phyloP scores from a whole-genome alignment of 1,140 invertebrate genomes.

The Lineus longissimus region DNA sequence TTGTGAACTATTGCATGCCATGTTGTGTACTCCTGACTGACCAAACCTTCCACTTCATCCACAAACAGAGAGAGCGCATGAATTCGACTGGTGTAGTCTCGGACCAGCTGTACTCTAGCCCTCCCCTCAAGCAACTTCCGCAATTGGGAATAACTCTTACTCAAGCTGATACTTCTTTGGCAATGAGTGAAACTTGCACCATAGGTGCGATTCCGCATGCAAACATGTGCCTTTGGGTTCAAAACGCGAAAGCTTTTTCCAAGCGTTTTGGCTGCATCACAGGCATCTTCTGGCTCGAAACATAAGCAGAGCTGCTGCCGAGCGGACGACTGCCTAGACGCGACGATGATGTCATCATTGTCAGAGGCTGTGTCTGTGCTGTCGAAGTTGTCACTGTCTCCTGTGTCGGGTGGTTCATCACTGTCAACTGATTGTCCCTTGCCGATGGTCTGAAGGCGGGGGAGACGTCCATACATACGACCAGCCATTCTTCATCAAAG shows the following conservation, averaged over 20 bases:
- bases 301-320: no score
- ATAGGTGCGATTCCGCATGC: constrained; percentile 35
- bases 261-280: constrained; percentile 31
- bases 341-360: not conserved
- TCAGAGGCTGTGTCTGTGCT: not conserved
- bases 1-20: constrained; percentile 40
- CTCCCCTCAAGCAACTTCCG: constrained; percentile 36
- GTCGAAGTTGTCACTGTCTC: constrained; percentile 9
- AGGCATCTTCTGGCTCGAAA: constrained; percentile 37
- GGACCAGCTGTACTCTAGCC: constrained; percentile 38
- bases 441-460: constrained; percentile 17
- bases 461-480: constrained; percentile 10
- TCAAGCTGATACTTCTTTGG: constrained; percentile 29
- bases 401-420: constrained; percentile 10
- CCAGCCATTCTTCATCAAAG: no score
- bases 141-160: constrained; percentile 36
- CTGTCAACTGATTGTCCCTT: constrained; percentile 13
- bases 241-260: constrained; percentile 36
- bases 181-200: constrained; percentile 45
- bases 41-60: constrained; percentile 37
- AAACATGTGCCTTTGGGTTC: constrained; percentile 40
- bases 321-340: not conserved
- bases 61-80: constrained; percentile 36
- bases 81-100: constrained; percentile 40
- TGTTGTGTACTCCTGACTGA: constrained; percentile 38